phyloP scores from a whole-genome alignment of 2,113 vertebrate species.

The Orycteropus afer region DNA sequence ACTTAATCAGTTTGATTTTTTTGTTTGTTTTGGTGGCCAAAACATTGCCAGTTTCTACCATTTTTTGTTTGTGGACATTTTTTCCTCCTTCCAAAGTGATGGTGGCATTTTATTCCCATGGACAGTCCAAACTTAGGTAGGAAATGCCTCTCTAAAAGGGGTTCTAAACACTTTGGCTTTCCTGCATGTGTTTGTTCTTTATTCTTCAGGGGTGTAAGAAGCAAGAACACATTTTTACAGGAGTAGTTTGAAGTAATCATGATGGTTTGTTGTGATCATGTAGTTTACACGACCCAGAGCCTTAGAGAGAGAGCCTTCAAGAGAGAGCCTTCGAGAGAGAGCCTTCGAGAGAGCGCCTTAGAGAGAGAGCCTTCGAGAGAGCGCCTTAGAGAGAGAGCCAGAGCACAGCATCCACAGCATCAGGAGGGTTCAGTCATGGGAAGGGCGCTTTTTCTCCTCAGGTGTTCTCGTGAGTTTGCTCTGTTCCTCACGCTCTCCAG shows the following conservation, averaged over 20 bases:
- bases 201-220: not conserved
- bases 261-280: not conserved
- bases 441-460: not conserved
- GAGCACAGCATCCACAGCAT: not conserved
- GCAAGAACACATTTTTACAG: not conserved
- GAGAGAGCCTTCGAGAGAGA: not conserved
- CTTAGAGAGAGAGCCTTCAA: not conserved
- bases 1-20: not conserved
- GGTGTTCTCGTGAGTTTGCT: not conserved
- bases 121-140: not conserved
- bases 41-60: not conserved
- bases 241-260: not conserved
- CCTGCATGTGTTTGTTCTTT: not conserved
- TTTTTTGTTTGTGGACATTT: conserved; percentile 29
- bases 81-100: not conserved
- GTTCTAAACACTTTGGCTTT: not conserved
- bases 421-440: not conserved
- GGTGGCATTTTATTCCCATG: not conserved
- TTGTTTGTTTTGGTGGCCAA: not conserved
- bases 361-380: no score
- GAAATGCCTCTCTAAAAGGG: not conserved
- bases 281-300: not conserved
- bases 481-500: conserved; percentile 60
- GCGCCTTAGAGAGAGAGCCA: not conserved
- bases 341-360: no score